phyloP scores from a whole-genome alignment of 2,888 invertebrate species.

The Melieria picta region DNA sequence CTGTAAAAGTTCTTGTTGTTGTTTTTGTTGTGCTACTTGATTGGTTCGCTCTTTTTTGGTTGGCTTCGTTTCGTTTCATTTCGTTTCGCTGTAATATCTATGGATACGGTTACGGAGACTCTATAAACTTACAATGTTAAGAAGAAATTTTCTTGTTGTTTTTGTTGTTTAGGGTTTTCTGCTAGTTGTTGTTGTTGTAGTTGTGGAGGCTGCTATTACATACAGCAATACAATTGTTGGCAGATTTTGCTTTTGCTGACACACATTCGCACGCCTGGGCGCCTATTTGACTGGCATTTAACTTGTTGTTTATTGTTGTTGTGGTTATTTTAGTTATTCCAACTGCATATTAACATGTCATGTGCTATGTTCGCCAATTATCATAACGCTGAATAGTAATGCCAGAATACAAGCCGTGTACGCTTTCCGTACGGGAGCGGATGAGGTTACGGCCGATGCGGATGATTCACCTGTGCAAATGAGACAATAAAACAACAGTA shows the following conservation, averaged over 20 bases:
- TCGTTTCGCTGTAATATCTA: slow-evolving; percentile 1
- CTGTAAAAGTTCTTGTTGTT: background rate
- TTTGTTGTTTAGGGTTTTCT: slow-evolving; percentile 20
- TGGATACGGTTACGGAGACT: slow-evolving; percentile 7
- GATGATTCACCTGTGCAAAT: slow-evolving; percentile 60
- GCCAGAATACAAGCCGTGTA: slow-evolving; percentile 57
- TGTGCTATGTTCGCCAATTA: slow-evolving; percentile 55
- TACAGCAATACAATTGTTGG: background rate
- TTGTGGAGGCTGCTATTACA: background rate
- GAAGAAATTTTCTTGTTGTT: slow-evolving; percentile 44
- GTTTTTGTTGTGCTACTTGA: background rate
- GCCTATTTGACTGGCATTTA: background rate
- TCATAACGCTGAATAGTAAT: slow-evolving; percentile 55
- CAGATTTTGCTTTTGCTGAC: background rate
- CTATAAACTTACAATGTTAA: slow-evolving; percentile 51
- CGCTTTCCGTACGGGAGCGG: slow-evolving; percentile 58
- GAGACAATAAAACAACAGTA: background rate
- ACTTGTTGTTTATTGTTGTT: slow-evolving; percentile 37
- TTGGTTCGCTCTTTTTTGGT: background rate
- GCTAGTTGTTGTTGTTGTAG: slow-evolving; percentile 30
- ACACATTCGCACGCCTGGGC: background rate
- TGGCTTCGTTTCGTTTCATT: background rate
- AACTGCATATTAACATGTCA: slow-evolving; percentile 55
- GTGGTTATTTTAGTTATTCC: slow-evolving; percentile 30
- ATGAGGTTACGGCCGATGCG: slow-evolving; percentile 65